Evolutionary conservation across 2,113 vertebrate genomes (phyloP).

Genomic region (Phalacrocorax carbo): DNA sequence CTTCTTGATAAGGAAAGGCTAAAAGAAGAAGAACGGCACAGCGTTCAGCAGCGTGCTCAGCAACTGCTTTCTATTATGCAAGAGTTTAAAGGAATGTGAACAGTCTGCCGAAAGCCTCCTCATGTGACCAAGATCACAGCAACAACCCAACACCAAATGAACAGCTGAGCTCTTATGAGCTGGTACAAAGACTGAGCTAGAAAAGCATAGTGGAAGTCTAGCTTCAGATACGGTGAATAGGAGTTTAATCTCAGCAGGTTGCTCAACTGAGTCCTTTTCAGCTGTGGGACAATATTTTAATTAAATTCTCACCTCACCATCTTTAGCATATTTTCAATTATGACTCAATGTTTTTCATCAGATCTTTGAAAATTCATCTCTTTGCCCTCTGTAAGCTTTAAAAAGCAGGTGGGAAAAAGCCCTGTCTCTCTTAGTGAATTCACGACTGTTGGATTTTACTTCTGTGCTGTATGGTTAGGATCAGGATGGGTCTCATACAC

Average conservation of each 20-base stretch:
- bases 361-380: not conserved
- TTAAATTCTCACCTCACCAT: not conserved
- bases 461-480: not conserved
- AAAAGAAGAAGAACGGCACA: slow-evolving; percentile 71
- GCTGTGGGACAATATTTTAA: not conserved
- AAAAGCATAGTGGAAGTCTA: not conserved
- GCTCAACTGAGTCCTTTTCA: not conserved
- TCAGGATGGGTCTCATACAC: not conserved
- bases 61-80: slow-evolving; percentile 85
- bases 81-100: slow-evolving; percentile 85
- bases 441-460: not conserved
- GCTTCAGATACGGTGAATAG: accelerated
- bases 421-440: not conserved
- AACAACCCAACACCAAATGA: not conserved
- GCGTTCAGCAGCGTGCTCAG: slow-evolving; percentile 75
- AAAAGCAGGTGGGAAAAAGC: not conserved
- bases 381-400: not conserved
- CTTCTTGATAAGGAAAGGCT: slow-evolving; percentile 71
- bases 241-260: not conserved
- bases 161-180: not conserved
- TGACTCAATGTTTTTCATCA: not conserved
- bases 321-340: not conserved
- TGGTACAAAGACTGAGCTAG: not conserved
- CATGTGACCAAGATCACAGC: slow-evolving; percentile 40
- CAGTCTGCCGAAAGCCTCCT: not conserved